Conservation (phyloP, 2,797 vertebrate genomes). For the Poecilia picta region DNA sequence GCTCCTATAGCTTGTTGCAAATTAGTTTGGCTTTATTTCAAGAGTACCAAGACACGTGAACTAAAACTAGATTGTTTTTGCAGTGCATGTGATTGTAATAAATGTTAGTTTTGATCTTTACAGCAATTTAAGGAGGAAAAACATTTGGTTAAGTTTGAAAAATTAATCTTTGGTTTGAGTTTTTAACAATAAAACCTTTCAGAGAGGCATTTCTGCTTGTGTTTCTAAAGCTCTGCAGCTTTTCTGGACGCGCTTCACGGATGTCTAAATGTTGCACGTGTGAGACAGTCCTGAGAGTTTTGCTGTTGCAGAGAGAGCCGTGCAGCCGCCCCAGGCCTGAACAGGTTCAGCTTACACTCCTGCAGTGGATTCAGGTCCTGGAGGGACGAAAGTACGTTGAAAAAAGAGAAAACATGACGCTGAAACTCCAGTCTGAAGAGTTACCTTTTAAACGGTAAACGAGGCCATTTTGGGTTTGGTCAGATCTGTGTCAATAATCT, state of each 20-base stretch:
- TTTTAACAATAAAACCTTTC: background rate
- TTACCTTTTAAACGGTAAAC: background rate
- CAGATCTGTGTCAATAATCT: too few relatives aligned
- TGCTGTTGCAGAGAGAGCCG: background rate
- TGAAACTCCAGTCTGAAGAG: conserved; percentile 43
- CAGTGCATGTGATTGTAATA: background rate
- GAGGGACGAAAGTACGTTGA: conserved; percentile 34
- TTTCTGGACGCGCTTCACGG: background rate
- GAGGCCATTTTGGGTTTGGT: background rate
- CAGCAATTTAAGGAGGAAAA: background rate
- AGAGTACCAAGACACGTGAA: too few relatives aligned
- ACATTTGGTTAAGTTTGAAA: background rate
- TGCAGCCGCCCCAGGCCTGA: conserved; percentile 33
- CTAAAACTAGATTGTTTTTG: too few relatives aligned
- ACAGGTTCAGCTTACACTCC: conserved; percentile 62
- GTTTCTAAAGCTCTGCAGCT: background rate
- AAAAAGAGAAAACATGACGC: background rate
- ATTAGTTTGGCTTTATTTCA: too few relatives aligned
- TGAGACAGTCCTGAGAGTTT: conserved; percentile 1
- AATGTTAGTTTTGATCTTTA: background rate
- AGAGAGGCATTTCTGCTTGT: background rate
- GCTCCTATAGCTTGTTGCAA: too few relatives aligned
- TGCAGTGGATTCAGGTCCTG: conserved; percentile 39
- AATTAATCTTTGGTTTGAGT: background rate
- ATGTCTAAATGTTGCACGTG: background rate